These are phyloP conservation scores for Palloptera scutellata DNA, from an alignment of 2,888 invertebrate species.

Conservation along the genomic window DNA sequence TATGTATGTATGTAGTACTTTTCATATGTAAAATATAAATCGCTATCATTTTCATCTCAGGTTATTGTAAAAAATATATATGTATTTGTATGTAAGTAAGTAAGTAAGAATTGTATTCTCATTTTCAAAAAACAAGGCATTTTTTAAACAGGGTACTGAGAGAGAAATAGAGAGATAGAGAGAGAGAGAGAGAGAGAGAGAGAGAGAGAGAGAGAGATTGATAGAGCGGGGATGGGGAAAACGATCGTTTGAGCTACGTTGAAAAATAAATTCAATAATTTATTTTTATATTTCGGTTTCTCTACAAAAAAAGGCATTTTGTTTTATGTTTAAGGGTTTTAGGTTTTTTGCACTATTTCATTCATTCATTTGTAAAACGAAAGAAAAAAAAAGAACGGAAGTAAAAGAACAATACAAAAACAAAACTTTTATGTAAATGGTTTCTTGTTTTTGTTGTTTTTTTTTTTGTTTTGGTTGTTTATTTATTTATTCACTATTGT, in stretches of 20 bases:
- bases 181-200: no score
- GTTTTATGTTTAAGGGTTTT: no score
- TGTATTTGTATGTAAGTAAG: constrained; percentile 2
- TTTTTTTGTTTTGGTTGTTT: constrained; percentile 13
- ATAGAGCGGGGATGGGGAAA: no score
- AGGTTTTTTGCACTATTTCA: constrained; percentile 27
- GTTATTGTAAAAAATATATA: not conserved
- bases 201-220: no score
- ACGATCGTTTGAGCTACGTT: no score
- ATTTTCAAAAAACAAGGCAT: constrained; percentile 52
- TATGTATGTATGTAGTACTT: no score
- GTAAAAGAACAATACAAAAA: not conserved
- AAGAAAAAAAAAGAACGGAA: constrained; percentile 10
- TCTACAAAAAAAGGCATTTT: no score
- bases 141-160: constrained; percentile 54
- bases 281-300: no score
- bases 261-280: no score
- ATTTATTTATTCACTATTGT: constrained; percentile 17
- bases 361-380: not conserved
- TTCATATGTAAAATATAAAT: no score
- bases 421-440: constrained; percentile 9
- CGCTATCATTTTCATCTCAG: no score
- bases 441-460: constrained; percentile 17
- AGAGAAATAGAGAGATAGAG: no score
- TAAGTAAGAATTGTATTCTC: not conserved